Evolutionary conservation across 2,888 invertebrate genomes (phyloP), one percentile per base, ranked within the genome.

Genomic region (Pterostichus niger): DNA sequence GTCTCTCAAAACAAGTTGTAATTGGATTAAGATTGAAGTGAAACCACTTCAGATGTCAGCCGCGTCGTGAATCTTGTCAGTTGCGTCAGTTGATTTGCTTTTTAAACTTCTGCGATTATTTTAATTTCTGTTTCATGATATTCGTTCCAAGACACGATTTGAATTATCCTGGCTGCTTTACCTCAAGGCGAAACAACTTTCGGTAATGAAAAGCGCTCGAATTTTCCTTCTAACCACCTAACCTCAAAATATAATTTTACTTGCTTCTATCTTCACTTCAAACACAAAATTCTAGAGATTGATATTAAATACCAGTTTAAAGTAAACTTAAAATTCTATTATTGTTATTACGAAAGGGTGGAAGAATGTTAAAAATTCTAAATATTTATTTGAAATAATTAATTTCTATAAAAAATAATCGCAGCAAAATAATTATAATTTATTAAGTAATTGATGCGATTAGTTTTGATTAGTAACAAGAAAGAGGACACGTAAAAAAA

Each of bases 1-100:
- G 82, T 82, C 75, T 82, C 82, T 75, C 59, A 82, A 82, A 75
- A 82, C 82, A 82, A 82, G 56, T 82, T 82, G 59, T 82, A 75
- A 82, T 82, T 82, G 82, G 82, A 82, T 82, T 82, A 82, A 75
- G 61, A 71, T 75, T 75, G 52, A 71, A 71, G 68, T 77, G 76
- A 40, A 40, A 40, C 76, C 76, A 76, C 76, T 76, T 76, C 76
- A 76, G 76, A 76, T 75, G 76, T 54, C 76, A 56, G 56, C 9
- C 76, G 24, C 35, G 54, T 49, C n/a, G 49, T 24, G 17, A 33
- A 9, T 52, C 40, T 31, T 17, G 44, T 13, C 64, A 13, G 31
- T 75, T 75, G 73, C 76, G 54, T 56, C 56, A 40, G 54, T 76
- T 76, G 76, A 76, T 76, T 75, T 75, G 52, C 49, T 54, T 75